Evolutionary conservation across 1,140 invertebrate species (phyloP).

Genomic region (Drosophila carrolli): DNA sequence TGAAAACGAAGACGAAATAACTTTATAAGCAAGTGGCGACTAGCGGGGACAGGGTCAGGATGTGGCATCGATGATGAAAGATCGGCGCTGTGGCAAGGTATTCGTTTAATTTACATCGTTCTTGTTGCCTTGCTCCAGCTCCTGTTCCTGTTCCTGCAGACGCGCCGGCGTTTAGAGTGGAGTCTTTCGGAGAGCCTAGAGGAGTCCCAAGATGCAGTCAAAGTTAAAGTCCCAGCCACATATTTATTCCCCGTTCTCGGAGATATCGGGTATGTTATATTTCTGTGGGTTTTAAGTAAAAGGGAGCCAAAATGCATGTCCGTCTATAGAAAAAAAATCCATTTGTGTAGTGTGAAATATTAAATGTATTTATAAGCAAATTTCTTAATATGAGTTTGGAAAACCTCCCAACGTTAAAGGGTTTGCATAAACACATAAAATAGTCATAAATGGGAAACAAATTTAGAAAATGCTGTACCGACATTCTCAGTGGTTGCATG

Average conservation of each 20-base stretch:
- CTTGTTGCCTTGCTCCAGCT: constrained; percentile 27
- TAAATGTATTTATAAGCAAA: no score
- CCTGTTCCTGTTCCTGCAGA: constrained; percentile 48
- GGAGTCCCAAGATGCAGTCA: constrained; percentile 13
- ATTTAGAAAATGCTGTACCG: no score
- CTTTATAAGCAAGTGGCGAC: constrained; percentile 53
- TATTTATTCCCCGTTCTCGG: constrained; percentile 30
- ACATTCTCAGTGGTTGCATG: no score
- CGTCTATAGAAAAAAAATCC: no score
- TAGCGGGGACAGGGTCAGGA: constrained; percentile 11
- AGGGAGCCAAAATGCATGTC: no score
- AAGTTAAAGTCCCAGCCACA: constrained; percentile 37
- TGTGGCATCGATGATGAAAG: constrained; percentile 66
- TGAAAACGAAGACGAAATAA: constrained; percentile 62
- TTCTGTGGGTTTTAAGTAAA: no score
- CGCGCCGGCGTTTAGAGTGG: constrained; percentile 74
- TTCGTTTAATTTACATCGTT: constrained; percentile 81
- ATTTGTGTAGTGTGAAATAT: no score
- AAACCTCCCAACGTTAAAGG: no score
- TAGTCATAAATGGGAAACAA: no score
- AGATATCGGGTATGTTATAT: background rate
- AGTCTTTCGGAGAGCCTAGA: constrained; percentile 24
- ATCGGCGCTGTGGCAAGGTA: constrained; percentile 73
- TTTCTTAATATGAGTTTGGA: no score
- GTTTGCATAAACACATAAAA: no score